A percentile compares a stretch with the other conserved stretches of the same genome.
phyloP scores from a whole-genome alignment of 2,888 invertebrate species.

The Oligia fasciuncula region DNA sequence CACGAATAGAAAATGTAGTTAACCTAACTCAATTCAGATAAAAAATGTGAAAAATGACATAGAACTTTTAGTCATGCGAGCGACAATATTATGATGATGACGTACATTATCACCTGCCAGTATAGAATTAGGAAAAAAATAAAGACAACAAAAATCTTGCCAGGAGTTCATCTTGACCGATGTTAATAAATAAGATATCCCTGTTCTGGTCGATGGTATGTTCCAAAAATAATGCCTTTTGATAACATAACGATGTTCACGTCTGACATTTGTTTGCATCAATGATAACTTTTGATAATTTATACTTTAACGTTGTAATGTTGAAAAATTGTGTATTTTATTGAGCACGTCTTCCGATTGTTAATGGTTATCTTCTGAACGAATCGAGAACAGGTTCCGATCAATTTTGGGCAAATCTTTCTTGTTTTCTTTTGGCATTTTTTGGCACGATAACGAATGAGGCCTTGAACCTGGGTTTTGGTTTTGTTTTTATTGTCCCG shows the following conservation, averaged over 20 bases:
- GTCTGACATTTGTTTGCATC: conserved; percentile 47
- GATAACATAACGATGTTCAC: conserved; percentile 50
- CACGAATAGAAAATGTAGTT: too few relatives aligned
- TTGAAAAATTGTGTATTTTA: conserved; percentile 72
- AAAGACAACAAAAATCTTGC: neutral
- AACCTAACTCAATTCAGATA: too few relatives aligned
- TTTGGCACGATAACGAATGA: conserved; percentile 56
- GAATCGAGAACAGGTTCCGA: conserved; percentile 58
- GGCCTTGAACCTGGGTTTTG: conserved; percentile 62
- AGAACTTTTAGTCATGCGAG: too few relatives aligned
- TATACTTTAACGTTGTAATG: conserved; percentile 63
- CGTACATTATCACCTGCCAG: too few relatives aligned
- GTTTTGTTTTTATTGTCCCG: conserved; percentile 24
- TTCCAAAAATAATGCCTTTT: conserved; percentile 39
- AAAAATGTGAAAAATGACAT: too few relatives aligned
- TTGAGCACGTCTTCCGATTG: conserved; percentile 68
- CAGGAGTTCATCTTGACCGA: conserved; percentile 1
- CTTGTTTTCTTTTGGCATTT: conserved; percentile 49
- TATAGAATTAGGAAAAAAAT: neutral
- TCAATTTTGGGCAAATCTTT: conserved; percentile 53
- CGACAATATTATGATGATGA: neutral
- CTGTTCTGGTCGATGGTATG: conserved; percentile 18
- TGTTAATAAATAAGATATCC: conserved; percentile 25
- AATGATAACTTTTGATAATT: conserved; percentile 55
- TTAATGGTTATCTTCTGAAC: conserved; percentile 65